phyloP scores from a whole-genome alignment of 2,113 vertebrate species.

The Lophius piscatorius region DNA sequence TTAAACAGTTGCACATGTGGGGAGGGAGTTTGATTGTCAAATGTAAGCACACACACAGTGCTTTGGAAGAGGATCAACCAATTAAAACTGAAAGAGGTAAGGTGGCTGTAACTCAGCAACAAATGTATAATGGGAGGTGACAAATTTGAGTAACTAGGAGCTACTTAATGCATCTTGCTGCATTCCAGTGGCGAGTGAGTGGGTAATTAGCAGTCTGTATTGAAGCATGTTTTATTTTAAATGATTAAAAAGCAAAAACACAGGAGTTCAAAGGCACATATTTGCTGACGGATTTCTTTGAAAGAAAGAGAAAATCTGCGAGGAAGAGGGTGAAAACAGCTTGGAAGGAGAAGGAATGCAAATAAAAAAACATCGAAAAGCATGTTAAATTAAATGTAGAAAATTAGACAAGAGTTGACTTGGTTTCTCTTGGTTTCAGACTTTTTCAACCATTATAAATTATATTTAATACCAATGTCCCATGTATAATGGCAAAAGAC shows the following conservation, averaged over 20 bases:
- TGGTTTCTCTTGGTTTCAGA: too few relatives aligned
- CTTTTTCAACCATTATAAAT: too few relatives aligned
- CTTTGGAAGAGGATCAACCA: slow-evolving; percentile 82
- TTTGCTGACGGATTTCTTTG: slow-evolving; percentile 50
- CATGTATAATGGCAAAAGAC: too few relatives aligned
- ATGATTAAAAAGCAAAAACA: slow-evolving; percentile 61
- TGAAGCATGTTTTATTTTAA: slow-evolving; percentile 64
- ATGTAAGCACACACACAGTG: slow-evolving; percentile 61
- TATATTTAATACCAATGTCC: too few relatives aligned
- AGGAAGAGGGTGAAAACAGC: slow-evolving; percentile 37
- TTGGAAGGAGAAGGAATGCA: too few relatives aligned
- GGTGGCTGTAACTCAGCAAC: slow-evolving; percentile 28
- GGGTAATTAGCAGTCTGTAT: slow-evolving; percentile 39
- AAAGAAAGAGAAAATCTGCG: slow-evolving; percentile 45
- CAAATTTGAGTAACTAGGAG: slow-evolving; percentile 31
- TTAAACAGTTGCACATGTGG: neutral
- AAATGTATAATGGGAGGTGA: slow-evolving; percentile 8
- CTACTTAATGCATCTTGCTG: slow-evolving; percentile 36
- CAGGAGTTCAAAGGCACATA: slow-evolving; percentile 69
- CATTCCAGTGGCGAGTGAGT: slow-evolving; percentile 29
- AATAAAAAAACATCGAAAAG: slow-evolving; percentile 12
- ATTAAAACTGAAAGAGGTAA: slow-evolving; percentile 56
- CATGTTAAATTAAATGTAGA: neutral
- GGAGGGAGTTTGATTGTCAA: neutral
- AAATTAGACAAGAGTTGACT: too few relatives aligned